phyloP scores from a whole-genome alignment of 1,140 invertebrate genomes.

The Dreissena rostriformis region DNA sequence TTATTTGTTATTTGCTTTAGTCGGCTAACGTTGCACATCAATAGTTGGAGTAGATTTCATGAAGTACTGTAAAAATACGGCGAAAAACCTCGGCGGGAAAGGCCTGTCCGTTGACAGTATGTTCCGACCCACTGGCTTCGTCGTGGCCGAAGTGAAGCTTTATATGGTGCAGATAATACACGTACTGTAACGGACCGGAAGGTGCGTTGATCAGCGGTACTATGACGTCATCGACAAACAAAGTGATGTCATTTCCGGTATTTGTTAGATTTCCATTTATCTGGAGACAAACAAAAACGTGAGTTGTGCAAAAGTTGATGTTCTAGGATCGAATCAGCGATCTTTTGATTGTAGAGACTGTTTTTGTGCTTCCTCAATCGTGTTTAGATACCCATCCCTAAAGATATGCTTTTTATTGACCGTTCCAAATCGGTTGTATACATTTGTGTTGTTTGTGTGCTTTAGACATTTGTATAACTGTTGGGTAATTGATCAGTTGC shows the following conservation, averaged over 20 bases:
- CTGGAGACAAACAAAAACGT: constrained; percentile 31
- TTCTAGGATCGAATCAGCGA: no score
- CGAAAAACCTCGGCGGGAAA: constrained; percentile 75
- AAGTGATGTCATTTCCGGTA: constrained; percentile 69
- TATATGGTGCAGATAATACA: constrained; percentile 78
- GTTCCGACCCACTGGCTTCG: constrained; percentile 92
- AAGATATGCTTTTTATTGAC: no score
- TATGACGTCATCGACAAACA: constrained; percentile 59
- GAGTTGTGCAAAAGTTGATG: no score
- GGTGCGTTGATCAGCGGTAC: constrained; percentile 66
- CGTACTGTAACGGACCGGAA: constrained; percentile 72
- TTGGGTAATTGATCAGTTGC: no score
- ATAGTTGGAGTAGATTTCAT: no score
- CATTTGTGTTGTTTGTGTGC: no score
- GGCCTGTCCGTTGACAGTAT: constrained; percentile 87
- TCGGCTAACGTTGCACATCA: no score
- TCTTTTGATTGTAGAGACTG: no score
- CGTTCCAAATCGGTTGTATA: no score
- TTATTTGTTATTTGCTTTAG: neutral
- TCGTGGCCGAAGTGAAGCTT: constrained; percentile 94
- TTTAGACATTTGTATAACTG: no score
- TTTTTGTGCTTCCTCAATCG: no score
- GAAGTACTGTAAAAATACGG: neutral
- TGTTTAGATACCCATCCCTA: no score
- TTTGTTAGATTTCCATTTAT: constrained; percentile 67